phyloP scores from a whole-genome alignment of 2,797 vertebrate genomes.

The Takifugu rubripes region DNA sequence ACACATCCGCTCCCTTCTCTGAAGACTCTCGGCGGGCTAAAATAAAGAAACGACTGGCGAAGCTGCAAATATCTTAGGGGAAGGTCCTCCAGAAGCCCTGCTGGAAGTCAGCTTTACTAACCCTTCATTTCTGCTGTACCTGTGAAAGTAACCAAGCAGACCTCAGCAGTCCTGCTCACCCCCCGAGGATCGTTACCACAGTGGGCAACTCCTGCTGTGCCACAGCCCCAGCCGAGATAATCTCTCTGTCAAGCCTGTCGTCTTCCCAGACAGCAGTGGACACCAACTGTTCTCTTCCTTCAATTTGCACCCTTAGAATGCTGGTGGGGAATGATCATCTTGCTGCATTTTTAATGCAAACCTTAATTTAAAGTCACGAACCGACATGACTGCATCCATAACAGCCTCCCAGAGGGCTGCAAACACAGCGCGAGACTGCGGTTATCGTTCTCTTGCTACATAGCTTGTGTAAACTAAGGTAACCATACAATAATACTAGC shows the following conservation, averaged over 20 bases:
- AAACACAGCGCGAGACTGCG: slow-evolving; percentile 21
- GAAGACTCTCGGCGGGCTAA: slow-evolving; percentile 31
- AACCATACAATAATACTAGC: too few relatives aligned
- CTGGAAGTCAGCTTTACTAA: slow-evolving; percentile 1
- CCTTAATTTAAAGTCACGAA: slow-evolving; percentile 2
- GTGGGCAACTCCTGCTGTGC: slow-evolving; percentile 58
- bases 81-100: slow-evolving; percentile 8
- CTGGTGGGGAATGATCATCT: slow-evolving; percentile 53
- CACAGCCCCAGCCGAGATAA: slow-evolving; percentile 62
- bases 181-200: slow-evolving; percentile 47
- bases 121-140: slow-evolving; percentile 27
- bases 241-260: slow-evolving; percentile 71
- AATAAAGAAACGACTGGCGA: slow-evolving; percentile 30
- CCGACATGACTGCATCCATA: too few relatives aligned
- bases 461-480: too few relatives aligned
- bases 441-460: slow-evolving; percentile 23
- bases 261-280: slow-evolving; percentile 57
- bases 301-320: slow-evolving; percentile 43
- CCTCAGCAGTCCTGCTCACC: slow-evolving; percentile 35
- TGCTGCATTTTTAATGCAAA: slow-evolving; percentile 1
- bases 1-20: slow-evolving; percentile 39
- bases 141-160: slow-evolving; percentile 29
- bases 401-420: too few relatives aligned
- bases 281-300: slow-evolving; percentile 58
- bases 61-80: slow-evolving; percentile 30